phyloP scores from a whole-genome alignment of 2,113 vertebrate genomes.

The Serinus canaria region DNA sequence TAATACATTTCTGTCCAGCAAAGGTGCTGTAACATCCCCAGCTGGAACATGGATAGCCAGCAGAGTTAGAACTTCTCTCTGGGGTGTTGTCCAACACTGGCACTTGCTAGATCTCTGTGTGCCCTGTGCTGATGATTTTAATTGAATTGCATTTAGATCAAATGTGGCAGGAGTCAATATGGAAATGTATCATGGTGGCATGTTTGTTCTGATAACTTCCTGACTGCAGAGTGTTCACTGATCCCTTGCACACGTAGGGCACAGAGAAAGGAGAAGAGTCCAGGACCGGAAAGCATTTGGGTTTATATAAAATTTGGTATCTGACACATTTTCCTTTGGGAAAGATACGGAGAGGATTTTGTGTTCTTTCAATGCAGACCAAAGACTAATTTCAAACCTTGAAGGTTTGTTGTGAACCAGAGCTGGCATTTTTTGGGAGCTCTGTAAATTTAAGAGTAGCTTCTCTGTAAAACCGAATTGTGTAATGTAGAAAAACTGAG shows the following conservation, averaged over 20 bases:
- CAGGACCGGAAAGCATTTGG: background rate
- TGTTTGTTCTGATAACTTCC: background rate
- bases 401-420: background rate
- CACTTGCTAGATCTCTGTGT: rapidly evolving
- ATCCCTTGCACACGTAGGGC: background rate
- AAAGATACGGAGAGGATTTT: background rate
- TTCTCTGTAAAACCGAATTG: background rate
- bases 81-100: rapidly evolving
- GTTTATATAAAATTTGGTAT: background rate
- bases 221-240: rapidly evolving
- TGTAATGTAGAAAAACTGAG: background rate
- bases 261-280: background rate
- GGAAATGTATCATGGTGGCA: background rate
- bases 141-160: background rate
- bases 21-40: background rate
- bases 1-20: background rate
- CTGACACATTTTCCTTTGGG: background rate
- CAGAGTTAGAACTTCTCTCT: background rate
- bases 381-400: background rate
- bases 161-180: background rate
- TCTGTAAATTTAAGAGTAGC: background rate
- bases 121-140: background rate
- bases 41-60: background rate
- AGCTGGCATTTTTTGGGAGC: background rate
- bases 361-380: background rate